Evolutionary conservation across 2,113 vertebrate genomes (phyloP), one percentile per base, ranked within the genome.

Genomic region (Cyprinus carpio): DNA sequence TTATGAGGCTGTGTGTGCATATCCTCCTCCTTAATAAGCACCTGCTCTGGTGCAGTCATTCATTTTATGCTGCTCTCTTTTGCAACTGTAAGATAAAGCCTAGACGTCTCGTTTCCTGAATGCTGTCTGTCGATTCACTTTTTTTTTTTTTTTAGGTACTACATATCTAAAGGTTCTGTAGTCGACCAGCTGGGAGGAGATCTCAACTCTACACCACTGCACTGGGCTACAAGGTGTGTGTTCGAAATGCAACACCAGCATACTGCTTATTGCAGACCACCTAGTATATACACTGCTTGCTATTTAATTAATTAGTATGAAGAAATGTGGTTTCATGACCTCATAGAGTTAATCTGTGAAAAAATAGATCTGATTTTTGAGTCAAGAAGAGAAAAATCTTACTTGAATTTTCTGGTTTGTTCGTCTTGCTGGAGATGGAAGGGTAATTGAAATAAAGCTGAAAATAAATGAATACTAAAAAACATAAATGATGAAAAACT

Each of bases 131-230:
- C 27, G 79, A 18, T 64, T 4, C 12, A 51, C 49, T 51, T 83
- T 88, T 89, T 93, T 12, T 81, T 15, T 51, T 83, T 88, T 89
- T 93, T 12, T 81, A 99, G 98, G 90, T 99, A 96, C 91, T 99
- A 99, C 93, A 99, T 99, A 96, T 98, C 98, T 83, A 99, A 99
- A 94, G 97, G 97, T 91, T 97, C 96, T 90, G 95, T 99, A 25
- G 98, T 99, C 91, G 98, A 99, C 93, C 98, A 99, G 88, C 95
- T 99, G 86, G 98, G 98, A 92, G 98, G 98, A 92, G 98, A 99
- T 92, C 94, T 99, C 86, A 99, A 99, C 92, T 99, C 98, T 85
- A 99, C 98, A 40, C 98, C 98, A 43, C 95, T 99, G 87, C 98
- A 99, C 89, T 99, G 98, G 98, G 98, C 98, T 87, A 99, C 98